These are phyloP conservation scores for Drosophila mayaguana DNA, from an alignment of 2,888 invertebrate genomes.

Conservation along the genomic window DNA sequence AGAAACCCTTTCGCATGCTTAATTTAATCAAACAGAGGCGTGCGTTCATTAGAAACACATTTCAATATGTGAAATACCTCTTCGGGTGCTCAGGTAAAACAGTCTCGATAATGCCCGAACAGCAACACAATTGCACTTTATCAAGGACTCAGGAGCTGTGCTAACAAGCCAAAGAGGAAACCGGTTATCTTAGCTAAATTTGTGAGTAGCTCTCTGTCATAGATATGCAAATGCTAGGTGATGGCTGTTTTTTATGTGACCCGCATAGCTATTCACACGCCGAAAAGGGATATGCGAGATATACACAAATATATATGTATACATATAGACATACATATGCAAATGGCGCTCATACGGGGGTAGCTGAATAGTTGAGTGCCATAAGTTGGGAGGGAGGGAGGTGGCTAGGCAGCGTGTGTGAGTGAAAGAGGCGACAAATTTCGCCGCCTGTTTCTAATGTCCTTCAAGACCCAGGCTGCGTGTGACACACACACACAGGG, in stretches of 20 bases:
- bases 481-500: constrained; percentile 40
- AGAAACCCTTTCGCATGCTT: constrained; percentile 34
- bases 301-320: background rate
- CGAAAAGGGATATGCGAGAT: constrained; percentile 69
- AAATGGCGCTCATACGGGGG: constrained; percentile 55
- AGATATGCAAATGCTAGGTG: constrained; percentile 53
- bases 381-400: constrained; percentile 36
- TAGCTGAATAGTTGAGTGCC: constrained; percentile 54
- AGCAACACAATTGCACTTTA: constrained; percentile 45
- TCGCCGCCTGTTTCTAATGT: constrained; percentile 76
- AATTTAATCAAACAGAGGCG: constrained; percentile 61
- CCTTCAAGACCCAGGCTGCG: constrained; percentile 70
- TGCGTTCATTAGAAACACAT: constrained; percentile 51
- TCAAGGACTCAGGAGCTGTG: constrained; percentile 42
- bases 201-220: constrained; percentile 35
- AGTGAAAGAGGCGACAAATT: constrained; percentile 61
- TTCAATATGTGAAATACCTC: constrained; percentile 11
- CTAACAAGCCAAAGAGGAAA: constrained; percentile 52
- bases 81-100: constrained; percentile 20
- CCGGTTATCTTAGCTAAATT: constrained; percentile 50
- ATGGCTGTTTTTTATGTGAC: constrained; percentile 50
- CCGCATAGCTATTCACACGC: constrained; percentile 59
- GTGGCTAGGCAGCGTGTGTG: background rate
- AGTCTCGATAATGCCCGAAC: constrained; percentile 13
- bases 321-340: constrained; percentile 66